These are phyloP conservation scores for Fissipunctia ypsillon DNA, from an alignment of 2,888 invertebrate genomes.

Conservation along the genomic window DNA sequence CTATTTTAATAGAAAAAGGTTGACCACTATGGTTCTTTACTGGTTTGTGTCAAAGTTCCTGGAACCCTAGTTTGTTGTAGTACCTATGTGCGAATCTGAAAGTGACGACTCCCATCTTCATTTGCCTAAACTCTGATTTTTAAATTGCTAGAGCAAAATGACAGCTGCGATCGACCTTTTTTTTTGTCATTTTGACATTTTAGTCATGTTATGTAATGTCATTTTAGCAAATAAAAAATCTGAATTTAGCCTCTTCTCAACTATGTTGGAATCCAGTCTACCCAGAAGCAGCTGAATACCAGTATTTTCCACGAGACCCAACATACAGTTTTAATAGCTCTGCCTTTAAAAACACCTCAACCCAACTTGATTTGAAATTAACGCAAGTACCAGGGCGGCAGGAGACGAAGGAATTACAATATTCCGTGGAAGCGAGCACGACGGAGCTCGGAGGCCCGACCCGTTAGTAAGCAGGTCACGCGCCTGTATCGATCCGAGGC, in stretches of 20 bases:
- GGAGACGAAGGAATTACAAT: constrained; percentile 63
- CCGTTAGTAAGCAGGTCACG: constrained; percentile 69
- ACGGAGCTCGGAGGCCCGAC: constrained; percentile 45
- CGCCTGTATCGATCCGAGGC: constrained; percentile 65
- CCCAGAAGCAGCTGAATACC: background rate
- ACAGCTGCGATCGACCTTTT: no score
- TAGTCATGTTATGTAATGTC: no score
- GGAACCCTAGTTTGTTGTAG: background rate
- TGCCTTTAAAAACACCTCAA: constrained; percentile 24
- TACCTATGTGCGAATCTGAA: background rate
- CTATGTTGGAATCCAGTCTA: background rate
- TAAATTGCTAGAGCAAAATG: no score
- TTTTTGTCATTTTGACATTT: no score
- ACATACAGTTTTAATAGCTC: constrained; percentile 1
- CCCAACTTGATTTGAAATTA: constrained; percentile 37
- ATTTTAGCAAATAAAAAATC: no score
- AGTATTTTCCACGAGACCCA: background rate
- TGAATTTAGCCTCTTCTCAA: background rate
- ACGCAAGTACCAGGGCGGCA: constrained; percentile 58
- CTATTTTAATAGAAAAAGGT: no score
- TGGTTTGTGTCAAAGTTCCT: background rate
- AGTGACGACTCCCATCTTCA: background rate
- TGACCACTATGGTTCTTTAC: no score
- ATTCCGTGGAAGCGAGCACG: constrained; percentile 28
- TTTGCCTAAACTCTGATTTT: no score